A percentile compares a stretch with the other conserved stretches of the same genome.
Evolutionary conservation across 2,113 vertebrate genomes (phyloP).

Genomic region (Sus scrofa): T2T-Sscrofa CM000824.6:42789001-42789500

Average conservation of each 20-base stretch:
- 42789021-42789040: background rate
- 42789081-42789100: background rate
- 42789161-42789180: background rate
- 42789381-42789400: background rate
- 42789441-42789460: background rate
- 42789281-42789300: background rate
- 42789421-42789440: accelerated
- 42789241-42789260: background rate
- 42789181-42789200: background rate
- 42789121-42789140: background rate
- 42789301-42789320: background rate
- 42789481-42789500: background rate
- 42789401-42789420: background rate
- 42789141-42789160: background rate
- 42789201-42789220: background rate
- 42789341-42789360: background rate
- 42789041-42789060: accelerated
- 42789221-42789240: background rate
- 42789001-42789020: accelerated
- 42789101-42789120: background rate
- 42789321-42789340: background rate
- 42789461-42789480: conserved; percentile 69
- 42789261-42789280: background rate
- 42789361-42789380: background rate
- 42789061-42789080: background rate